Evolutionary conservation across 2,797 vertebrate species (phyloP).

Genomic region (Helarctos malayanus): DNA sequence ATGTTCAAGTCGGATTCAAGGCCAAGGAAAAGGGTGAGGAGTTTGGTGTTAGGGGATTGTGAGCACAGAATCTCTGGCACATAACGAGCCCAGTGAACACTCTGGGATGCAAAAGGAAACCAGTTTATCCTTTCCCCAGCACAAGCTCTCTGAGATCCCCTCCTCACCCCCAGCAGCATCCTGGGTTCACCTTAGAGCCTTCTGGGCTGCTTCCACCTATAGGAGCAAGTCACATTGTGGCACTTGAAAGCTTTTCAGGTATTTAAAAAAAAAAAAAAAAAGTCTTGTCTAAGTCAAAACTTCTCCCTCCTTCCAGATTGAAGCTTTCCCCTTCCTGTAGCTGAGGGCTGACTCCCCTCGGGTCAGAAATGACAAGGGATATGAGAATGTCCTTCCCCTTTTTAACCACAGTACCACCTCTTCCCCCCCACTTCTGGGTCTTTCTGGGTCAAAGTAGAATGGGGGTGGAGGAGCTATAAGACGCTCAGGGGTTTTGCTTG

Average conservation of each 20-base stretch:
- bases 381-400: not conserved
- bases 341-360: fast-evolving
- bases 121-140: not conserved
- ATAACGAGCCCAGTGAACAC: not conserved
- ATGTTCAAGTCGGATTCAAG: not conserved
- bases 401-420: not conserved
- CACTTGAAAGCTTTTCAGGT: not conserved
- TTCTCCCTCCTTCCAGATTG: not conserved
- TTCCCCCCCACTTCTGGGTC: not conserved
- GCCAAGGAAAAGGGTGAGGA: not conserved
- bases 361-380: not conserved
- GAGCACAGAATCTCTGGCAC: not conserved
- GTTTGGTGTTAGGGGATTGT: not conserved
- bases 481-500: not conserved
- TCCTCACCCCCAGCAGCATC: not conserved
- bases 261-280: not conserved
- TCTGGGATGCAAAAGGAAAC: not conserved
- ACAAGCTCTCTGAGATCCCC: not conserved
- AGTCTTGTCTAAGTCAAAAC: not conserved
- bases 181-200: not conserved
- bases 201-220: not conserved
- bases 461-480: not conserved
- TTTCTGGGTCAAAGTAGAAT: not conserved
- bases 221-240: not conserved
- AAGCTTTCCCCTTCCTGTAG: not conserved